Base-by-base conservation (phyloP, 2,888 invertebrate genomes). In the Flexamia atlantica region DNA sequence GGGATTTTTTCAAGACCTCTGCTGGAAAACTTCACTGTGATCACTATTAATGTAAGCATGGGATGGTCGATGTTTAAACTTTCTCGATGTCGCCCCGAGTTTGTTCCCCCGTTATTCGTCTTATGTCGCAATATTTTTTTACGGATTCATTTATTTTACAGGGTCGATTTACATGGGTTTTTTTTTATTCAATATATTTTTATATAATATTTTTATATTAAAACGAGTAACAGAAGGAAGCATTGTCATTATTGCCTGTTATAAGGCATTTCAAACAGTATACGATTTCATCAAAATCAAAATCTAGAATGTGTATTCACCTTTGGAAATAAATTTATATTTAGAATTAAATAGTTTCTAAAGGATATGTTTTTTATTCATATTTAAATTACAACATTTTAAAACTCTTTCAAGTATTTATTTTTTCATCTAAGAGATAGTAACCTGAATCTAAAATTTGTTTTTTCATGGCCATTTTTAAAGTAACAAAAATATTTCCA, bases 1-100 rank as follows among this genome's bases (percentile, higher is more conserved):
- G 76, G 76, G 76, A 76, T 50, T 57, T 50, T 57, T 57, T 57
- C 23, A 28, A 32, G 36, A 79, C 79, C 79, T 79, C 79, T 79
- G 79, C 79, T 79, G 79, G 79, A 79, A 76, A 76, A 57, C 30
- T 20, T 79, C 23, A 36, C 57, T 57, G 50, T 57, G 57, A 79
- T 46, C 28, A 46, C 40, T 42, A 25, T 28, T 5, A 57, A 57
- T 57, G 23, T 23, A 57, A 23, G 20, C 23, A 57, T 23, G 4
- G 57, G 57, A 23, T 68, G n/a, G 14, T 30, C 28, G 28, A 70
- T 70, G 70, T 72, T 40, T 7, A 3, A 30, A 68, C 72, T 72
- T 40, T 72, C 42, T 72, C 25, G 25, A 72, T 64, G 64, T 64
- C 64, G 30, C 30, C 30, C 23, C 57, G 23, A 23, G 57, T 64